Conservation (phyloP, 1,140 invertebrate genomes). For the Andricus grossulariae region DNA sequence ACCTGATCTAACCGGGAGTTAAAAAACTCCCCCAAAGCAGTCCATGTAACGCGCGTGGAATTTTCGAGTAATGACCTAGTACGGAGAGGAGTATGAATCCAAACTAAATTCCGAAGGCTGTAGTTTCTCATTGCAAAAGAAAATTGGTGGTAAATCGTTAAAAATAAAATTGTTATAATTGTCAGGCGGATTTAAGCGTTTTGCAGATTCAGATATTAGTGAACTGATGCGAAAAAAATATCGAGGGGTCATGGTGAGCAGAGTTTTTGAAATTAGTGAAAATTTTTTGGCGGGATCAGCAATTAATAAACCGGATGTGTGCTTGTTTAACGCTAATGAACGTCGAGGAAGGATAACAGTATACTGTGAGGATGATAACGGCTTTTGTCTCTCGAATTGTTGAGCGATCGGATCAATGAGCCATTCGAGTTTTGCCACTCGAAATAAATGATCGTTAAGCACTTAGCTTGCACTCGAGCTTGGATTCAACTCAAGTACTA, state of each 20-base stretch:
- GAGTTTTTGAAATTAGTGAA: neutral
- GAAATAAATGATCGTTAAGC: slow-evolving; percentile 28
- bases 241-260: neutral
- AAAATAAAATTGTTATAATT: too few species aligned
- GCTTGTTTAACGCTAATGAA: slow-evolving; percentile 10
- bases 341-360: neutral
- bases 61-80: too few species aligned
- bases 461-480: slow-evolving; percentile 6
- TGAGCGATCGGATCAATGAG: slow-evolving; percentile 21
- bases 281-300: neutral
- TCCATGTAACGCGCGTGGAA: too few species aligned
- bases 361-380: slow-evolving; percentile 25
- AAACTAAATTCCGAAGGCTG: too few species aligned
- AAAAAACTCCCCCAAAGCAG: too few species aligned
- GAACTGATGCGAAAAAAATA: neutral
- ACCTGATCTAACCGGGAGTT: too few species aligned
- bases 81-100: too few species aligned
- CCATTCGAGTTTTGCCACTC: slow-evolving; percentile 14
- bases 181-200: neutral
- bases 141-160: neutral
- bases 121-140: too few species aligned
- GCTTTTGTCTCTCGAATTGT: slow-evolving; percentile 16
- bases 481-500: neutral
- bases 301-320: neutral
- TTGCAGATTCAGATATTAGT: neutral